Evolutionary conservation across 2,797 vertebrate genomes (phyloP).

Genomic region (Natrix natrix): DNA sequence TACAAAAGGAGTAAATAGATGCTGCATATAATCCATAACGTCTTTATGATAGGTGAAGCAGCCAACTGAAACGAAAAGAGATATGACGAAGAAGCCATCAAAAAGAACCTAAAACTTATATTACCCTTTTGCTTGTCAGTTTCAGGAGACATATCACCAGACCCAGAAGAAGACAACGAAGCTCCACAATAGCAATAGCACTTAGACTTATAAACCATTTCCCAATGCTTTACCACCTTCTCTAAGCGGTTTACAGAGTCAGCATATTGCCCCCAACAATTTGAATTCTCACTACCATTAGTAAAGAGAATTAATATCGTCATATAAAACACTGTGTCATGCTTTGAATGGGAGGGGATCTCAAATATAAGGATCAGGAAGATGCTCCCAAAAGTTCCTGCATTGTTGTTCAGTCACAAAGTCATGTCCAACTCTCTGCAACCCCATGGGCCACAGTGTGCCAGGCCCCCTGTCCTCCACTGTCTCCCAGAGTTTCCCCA

Average conservation of each 20-base stretch:
- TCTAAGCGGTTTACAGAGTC: no score
- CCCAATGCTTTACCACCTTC: no score
- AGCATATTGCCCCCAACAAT: no score
- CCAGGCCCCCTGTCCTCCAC: background rate
- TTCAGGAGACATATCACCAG: background rate
- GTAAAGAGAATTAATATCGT: background rate
- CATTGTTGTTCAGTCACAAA: background rate
- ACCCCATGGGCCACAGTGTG: background rate
- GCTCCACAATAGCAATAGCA: background rate
- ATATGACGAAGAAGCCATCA: background rate
- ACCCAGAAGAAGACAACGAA: background rate
- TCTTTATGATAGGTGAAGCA: background rate
- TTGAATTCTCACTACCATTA: background rate
- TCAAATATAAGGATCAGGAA: background rate
- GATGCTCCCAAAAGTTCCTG: background rate
- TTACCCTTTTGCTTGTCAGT: background rate
- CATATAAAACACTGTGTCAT: background rate
- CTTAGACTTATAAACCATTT: no score
- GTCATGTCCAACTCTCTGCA: background rate
- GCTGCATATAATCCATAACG: background rate
- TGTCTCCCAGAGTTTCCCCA: background rate
- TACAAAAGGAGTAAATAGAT: background rate
- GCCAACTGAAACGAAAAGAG: background rate
- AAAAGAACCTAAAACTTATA: background rate
- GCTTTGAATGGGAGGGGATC: background rate